These are phyloP conservation scores for Drosophila recens DNA, from an alignment of 2,888 invertebrate species.

Conservation along the genomic window DNA sequence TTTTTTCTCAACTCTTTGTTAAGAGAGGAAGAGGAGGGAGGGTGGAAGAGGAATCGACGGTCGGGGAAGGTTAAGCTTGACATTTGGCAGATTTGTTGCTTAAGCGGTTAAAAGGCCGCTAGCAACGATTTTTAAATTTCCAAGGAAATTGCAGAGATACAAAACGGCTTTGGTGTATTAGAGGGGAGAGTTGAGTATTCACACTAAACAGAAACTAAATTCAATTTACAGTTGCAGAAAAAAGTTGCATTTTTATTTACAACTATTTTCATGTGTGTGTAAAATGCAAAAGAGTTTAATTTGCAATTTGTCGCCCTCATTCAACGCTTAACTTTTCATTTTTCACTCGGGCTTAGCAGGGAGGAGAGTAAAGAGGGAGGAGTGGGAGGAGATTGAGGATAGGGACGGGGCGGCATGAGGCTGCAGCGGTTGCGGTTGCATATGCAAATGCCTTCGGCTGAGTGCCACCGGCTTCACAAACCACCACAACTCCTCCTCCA, in stretches of 20 bases:
- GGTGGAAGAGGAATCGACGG: not conserved
- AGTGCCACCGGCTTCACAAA: constrained; percentile 25
- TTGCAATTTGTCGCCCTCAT: constrained; percentile 81
- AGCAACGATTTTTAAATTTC: constrained; percentile 44
- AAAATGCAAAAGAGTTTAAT: constrained; percentile 80
- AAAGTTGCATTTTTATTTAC: constrained; percentile 77
- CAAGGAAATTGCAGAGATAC: not conserved
- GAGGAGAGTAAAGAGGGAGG: too few species aligned
- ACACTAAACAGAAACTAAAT: constrained; percentile 63
- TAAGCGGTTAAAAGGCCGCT: constrained; percentile 58
- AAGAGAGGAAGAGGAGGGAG: not conserved
- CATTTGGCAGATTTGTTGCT: constrained; percentile 57
- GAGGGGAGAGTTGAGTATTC: not conserved
- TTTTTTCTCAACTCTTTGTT: constrained; percentile 7
- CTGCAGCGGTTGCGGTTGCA: constrained; percentile 62
- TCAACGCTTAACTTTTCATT: constrained; percentile 78
- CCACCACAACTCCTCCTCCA: not conserved
- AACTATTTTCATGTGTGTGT: constrained; percentile 74
- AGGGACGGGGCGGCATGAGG: not conserved
- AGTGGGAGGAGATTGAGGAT: not conserved
- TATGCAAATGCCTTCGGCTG: constrained; percentile 72
- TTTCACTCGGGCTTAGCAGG: constrained; percentile 9
- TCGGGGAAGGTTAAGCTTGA: constrained; percentile 24
- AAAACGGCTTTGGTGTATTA: not conserved
- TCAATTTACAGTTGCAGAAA: constrained; percentile 59